Evolutionary conservation across 1,140 invertebrate species (phyloP), one percentile per base, ranked within the genome.

Genomic region (Homalodisca vitripennis): DNA sequence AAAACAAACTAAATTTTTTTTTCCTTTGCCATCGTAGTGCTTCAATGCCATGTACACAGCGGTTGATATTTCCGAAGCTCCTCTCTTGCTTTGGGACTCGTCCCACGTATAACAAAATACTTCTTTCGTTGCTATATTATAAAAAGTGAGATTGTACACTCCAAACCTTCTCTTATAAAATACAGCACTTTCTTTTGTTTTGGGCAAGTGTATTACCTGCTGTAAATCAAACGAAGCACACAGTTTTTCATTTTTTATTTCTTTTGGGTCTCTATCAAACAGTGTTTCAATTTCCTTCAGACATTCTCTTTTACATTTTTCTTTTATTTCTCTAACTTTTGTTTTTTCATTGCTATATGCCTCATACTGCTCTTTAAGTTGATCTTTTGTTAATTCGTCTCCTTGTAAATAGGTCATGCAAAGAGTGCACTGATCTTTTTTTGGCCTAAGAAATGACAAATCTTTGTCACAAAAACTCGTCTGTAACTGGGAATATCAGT

Each of bases 301-400:
- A 55, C 51, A 55, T 55, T 12, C 17, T 55, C 22, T 55, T 55
- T 55, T 55, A 20, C 51, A 55, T 6, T 20, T 26, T 6, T 55
- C 51, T 55, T 55, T 55, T 55, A 55, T 12, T 55, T 55, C 22
- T 26, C 51, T 55, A 20, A 55, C 51, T 55, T 26, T 55, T 17
- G 10, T 20, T 55, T 55, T 55, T 55, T 55, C 51, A 6, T 55
- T 55, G 51, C 51, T 20, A 26, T 55, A 20, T 12, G 24, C 20
- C 20, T 55, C 51, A 55, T 55, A 55, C 51, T 55, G 17, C 24
- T 55, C 51, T 55, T 20, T 55, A 55, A 55, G 51, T 55, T 55
- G 3, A 55, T 6, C 20, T 26, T 20, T 55, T 26, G 51, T 55
- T 20, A 12, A 6, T 10, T 26, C 17, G 24, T 12, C 51, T 55